A percentile compares a stretch with the other conserved stretches of the same genome.
Evolutionary conservation across 2,797 vertebrate genomes (phyloP).

Genomic region (Morelia viridis): DNA sequence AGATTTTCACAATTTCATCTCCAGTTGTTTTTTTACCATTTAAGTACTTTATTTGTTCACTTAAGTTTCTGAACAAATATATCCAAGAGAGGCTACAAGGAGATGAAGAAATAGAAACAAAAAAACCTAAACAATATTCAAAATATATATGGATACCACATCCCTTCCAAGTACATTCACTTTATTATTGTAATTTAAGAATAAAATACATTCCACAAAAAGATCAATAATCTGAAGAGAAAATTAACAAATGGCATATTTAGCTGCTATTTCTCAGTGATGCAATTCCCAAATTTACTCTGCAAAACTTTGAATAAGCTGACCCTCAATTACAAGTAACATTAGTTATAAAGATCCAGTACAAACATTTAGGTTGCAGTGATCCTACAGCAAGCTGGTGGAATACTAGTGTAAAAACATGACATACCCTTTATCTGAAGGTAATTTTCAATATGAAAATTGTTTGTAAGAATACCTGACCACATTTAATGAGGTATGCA

Average conservation of each 20-base stretch:
- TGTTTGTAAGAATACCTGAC: neutral
- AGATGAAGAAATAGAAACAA: neutral
- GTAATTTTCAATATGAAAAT: neutral
- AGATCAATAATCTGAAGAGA: neutral
- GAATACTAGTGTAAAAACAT: neutral
- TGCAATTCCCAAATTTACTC: neutral
- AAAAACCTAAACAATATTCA: neutral
- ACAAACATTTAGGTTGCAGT: neutral
- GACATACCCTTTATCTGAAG: neutral
- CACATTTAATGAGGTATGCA: neutral
- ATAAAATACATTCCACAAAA: constrained; percentile 12
- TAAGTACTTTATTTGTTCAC: neutral
- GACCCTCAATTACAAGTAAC: neutral
- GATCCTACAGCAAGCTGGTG: neutral
- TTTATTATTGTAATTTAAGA: constrained; percentile 8
- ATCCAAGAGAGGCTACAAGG: neutral
- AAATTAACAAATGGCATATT: neutral
- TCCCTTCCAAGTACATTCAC: neutral
- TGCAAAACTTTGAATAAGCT: neutral
- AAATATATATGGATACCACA: neutral
- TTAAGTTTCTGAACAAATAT: constrained; percentile 9
- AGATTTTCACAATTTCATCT: constrained; percentile 2
- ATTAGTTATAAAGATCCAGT: neutral
- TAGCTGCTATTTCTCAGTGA: neutral
- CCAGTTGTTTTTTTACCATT: neutral